These are phyloP conservation scores for Agrotis segetum DNA, from an alignment of 2,888 invertebrate genomes.

Conservation along the genomic window DNA sequence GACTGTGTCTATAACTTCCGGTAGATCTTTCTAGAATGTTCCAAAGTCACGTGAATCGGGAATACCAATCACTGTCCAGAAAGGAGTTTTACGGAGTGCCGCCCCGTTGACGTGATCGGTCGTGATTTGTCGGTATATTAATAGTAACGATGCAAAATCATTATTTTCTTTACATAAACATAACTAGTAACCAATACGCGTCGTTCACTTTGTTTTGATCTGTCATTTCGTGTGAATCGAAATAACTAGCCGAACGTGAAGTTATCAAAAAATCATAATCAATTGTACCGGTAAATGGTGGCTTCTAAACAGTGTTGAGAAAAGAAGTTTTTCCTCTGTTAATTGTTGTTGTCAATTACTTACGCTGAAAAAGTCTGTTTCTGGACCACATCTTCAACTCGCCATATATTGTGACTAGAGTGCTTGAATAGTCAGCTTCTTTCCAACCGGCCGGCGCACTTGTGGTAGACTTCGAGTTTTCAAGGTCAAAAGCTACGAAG, in stretches of 20 bases:
- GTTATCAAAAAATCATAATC: neutral
- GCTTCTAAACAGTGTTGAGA: no score
- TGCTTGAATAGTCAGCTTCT: neutral
- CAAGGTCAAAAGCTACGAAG: neutral
- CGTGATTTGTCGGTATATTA: conserved; percentile 15
- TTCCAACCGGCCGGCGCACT: neutral
- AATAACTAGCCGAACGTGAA: neutral
- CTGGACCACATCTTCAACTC: neutral
- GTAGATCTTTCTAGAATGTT: conserved; percentile 2
- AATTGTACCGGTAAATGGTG: neutral
- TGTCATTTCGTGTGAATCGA: neutral
- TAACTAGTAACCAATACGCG: neutral
- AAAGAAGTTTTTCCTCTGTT: no score
- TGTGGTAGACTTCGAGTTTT: neutral
- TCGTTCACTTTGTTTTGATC: neutral
- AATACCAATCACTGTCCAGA: conserved; percentile 17
- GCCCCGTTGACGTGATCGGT: neutral
- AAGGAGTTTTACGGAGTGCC: neutral
- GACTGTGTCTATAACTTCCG: neutral
- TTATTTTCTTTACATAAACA: conserved; percentile 19
- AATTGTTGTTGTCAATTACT: no score
- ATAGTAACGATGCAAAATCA: conserved; percentile 17
- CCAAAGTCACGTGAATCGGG: neutral
- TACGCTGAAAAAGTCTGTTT: neutral
- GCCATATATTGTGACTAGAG: neutral